A percentile compares a stretch with the other conserved stretches of the same genome.
Conservation (phyloP, 2,888 invertebrate genomes). For the Pyrocoelia pectoralis region DNA sequence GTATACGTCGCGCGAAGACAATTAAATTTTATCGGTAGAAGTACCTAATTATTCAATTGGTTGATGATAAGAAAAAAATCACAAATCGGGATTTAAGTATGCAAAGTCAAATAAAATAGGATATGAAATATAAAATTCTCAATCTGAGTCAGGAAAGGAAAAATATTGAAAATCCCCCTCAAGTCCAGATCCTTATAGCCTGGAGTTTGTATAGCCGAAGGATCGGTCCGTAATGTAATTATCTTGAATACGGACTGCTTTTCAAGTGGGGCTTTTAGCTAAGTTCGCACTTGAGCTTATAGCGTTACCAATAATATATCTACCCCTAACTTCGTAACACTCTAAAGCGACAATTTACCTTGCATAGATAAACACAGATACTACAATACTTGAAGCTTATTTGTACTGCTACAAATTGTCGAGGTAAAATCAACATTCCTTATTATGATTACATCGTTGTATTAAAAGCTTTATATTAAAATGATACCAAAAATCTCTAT, state of each 20-base stretch:
- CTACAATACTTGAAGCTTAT: slow-evolving; percentile 34
- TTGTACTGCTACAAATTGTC: slow-evolving; percentile 24
- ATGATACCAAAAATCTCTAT: slow-evolving; percentile 32
- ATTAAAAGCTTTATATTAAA: slow-evolving; percentile 9
- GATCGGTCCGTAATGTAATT: slow-evolving; percentile 54
- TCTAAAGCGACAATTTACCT: slow-evolving; percentile 41
- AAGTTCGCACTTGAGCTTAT: slow-evolving; percentile 55
- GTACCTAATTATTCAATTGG: slow-evolving; percentile 10
- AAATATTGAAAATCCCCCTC: slow-evolving; percentile 42
- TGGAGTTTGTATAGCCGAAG: slow-evolving; percentile 45
- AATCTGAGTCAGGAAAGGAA: slow-evolving; percentile 46
- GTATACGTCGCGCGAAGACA: slow-evolving; percentile 11
- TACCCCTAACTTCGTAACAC: slow-evolving; percentile 46
- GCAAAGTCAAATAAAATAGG: slow-evolving; percentile 36
- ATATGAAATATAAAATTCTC: slow-evolving; percentile 48
- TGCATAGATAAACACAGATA: slow-evolving; percentile 39
- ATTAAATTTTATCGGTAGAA: not conserved
- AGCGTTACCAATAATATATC: slow-evolving; percentile 54
- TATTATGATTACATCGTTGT: slow-evolving; percentile 13
- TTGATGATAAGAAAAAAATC: not conserved
- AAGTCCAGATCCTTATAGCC: slow-evolving; percentile 41
- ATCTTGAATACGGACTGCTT: slow-evolving; percentile 51
- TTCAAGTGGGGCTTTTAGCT: slow-evolving; percentile 54
- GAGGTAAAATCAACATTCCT: slow-evolving; percentile 25
- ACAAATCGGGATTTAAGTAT: slow-evolving; percentile 5